Evolutionary conservation across 64 coral and sea anemone genomes (phyloP).

Genomic region (Montipora capricornis): DNA sequence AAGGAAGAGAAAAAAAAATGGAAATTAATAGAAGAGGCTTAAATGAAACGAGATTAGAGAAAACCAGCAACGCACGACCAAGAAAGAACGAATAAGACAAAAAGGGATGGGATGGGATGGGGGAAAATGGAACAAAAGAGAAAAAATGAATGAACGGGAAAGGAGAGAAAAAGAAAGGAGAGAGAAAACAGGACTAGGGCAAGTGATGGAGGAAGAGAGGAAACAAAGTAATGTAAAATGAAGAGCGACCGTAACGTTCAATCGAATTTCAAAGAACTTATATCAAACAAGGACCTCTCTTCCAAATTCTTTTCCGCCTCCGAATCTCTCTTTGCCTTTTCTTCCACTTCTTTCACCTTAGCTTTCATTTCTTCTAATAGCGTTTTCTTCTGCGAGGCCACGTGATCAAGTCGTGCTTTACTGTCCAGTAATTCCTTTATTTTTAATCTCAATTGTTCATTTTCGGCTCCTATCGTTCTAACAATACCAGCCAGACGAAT

Average conservation of each 20-base stretch:
- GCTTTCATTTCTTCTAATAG: constrained; percentile 89
- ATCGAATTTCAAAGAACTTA: not conserved
- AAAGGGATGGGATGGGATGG: not conserved
- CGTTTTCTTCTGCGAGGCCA: constrained; percentile 85
- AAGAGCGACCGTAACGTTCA: not conserved
- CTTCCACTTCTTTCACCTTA: constrained; percentile 75
- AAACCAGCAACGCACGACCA: not conserved
- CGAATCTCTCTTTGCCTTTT: constrained; percentile 64
- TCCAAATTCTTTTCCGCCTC: constrained; percentile 19
- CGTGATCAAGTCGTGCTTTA: constrained; percentile 66
- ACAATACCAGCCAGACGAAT: constrained; percentile 78
- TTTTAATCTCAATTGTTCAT: constrained; percentile 83
- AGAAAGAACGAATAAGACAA: not conserved
- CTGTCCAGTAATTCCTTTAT: constrained; percentile 75
- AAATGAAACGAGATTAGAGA: not conserved
- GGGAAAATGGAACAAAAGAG: not conserved
- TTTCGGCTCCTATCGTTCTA: constrained; percentile 80
- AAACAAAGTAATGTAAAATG: not conserved
- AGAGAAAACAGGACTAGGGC: too few relatives aligned
- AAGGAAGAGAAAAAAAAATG: not conserved
- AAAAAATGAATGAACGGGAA: not conserved
- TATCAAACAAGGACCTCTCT: not conserved
- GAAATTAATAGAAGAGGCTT: not conserved
- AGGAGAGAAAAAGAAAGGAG: not conserved
- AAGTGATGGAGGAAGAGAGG: not conserved